Evolutionary conservation across 1,140 invertebrate genomes (phyloP).

Genomic region (Cydia pomonella): DNA sequence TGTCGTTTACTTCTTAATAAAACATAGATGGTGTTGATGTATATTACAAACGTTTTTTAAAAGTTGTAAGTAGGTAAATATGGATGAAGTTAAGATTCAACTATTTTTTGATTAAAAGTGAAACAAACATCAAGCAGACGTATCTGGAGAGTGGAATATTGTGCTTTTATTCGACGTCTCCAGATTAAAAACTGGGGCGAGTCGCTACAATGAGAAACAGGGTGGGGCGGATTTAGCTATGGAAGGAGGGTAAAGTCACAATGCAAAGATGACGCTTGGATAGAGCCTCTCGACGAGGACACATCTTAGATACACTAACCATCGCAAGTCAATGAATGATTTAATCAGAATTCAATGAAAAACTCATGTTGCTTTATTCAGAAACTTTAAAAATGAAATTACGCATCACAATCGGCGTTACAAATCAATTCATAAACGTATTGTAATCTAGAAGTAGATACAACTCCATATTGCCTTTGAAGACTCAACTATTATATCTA

Average conservation of each 20-base stretch:
- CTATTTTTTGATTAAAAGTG: conserved; percentile 63
- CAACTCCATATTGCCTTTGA: background rate
- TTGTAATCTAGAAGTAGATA: background rate
- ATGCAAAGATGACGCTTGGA: conserved; percentile 55
- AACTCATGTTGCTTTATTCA: no score
- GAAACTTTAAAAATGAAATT: no score
- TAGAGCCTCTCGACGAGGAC: conserved; percentile 40
- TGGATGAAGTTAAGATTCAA: conserved; percentile 39
- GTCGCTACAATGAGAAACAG: conserved; percentile 58
- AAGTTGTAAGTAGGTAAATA: background rate
- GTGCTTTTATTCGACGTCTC: conserved; percentile 69
- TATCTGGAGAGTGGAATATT: conserved; percentile 56
- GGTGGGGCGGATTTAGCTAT: conserved; percentile 47
- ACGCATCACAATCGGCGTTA: no score
- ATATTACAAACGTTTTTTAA: background rate
- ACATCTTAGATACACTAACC: conserved; percentile 31
- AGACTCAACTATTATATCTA: conserved; percentile 17
- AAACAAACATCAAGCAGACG: conserved; percentile 57
- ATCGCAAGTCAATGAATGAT: background rate
- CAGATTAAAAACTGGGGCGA: conserved; percentile 71
- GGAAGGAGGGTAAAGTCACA: conserved; percentile 54
- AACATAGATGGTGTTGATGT: background rate
- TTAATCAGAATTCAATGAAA: conserved; percentile 6
- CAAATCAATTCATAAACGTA: background rate
- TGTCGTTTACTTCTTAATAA: conserved; percentile 21